phyloP scores from a whole-genome alignment of 2,113 vertebrate genomes.

The Chaetodon auriga region DNA sequence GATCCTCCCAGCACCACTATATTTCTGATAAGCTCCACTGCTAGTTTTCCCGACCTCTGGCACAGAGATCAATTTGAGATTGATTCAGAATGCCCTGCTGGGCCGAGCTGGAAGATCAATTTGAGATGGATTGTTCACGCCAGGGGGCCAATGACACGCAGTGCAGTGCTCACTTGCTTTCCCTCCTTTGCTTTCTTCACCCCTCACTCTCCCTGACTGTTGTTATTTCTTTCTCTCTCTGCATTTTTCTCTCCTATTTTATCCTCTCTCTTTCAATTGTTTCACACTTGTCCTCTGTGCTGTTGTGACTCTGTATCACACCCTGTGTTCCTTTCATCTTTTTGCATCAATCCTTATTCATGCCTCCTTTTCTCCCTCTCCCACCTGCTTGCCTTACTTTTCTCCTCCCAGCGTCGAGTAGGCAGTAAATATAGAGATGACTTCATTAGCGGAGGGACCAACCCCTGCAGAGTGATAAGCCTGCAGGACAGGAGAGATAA shows the following conservation, averaged over 20 bases:
- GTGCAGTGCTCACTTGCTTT: conserved; percentile 78
- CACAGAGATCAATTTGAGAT: conserved; percentile 90
- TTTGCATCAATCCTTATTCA: conserved; percentile 60
- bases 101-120: conserved; percentile 87
- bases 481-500: conserved; percentile 66
- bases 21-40: conserved; percentile 89
- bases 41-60: conserved; percentile 88
- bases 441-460: conserved; percentile 79
- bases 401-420: conserved; percentile 18
- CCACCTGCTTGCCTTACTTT: conserved; percentile 56
- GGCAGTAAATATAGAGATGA: conserved; percentile 71
- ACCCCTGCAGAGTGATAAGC: conserved; percentile 69
- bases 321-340: conserved; percentile 31
- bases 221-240: conserved; percentile 68
- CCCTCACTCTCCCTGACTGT: conserved; percentile 62
- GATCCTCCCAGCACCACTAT: conserved; percentile 87
- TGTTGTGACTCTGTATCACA: conserved; percentile 38
- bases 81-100: conserved; percentile 87
- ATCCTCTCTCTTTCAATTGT: conserved; percentile 65
- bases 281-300: conserved; percentile 60
- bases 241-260: conserved; percentile 52
- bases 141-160: conserved; percentile 83
- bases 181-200: conserved; percentile 73
- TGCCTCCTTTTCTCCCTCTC: conserved; percentile 26
- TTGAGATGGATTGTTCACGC: conserved; percentile 88